Evolutionary conservation across 2,113 vertebrate genomes (phyloP), one percentile per base, ranked within the genome.

Genomic region (Cepphus grylle): DNA sequence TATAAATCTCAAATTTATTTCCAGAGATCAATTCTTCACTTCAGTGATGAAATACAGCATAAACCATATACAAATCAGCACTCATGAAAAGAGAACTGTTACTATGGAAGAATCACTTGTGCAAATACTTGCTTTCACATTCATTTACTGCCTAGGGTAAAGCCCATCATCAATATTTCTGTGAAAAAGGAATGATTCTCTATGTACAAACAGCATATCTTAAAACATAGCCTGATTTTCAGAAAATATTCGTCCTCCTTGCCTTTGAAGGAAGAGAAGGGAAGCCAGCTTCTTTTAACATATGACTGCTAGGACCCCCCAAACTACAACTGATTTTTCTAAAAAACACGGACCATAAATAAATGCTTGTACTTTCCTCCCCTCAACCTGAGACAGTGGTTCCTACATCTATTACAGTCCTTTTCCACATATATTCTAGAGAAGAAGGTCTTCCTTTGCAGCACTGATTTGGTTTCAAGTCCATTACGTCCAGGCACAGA

Each of bases 401-500:
- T 86, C 25, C 36, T 77, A 45, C 49, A 69, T 43, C 40, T 71
- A 17, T 78, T 79, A 67, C 19, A 62, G 47, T 67, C 13, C 5
- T 55, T 73, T 87, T 79, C 32, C 19, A 45, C 25, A 63, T 66
- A 9, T 30, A 15, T 58, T 87, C 53, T 42, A 76, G 34, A 58
- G 40, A 78, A 34, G 9, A 58, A 82, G 15, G 29, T 47, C 74
- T 59, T 86, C 63, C 56, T 88, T 93, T 93, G 74, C 71, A 95
- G 43, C 85, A 90, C 8, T 83, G 55, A 58, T 78, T 93, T 82
- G 4, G 43, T 96, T 97, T 88, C 52, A 96, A 87, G 84, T 45
- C 79, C 84, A 76, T 88, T 80, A 86, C n/a, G 86, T 26, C 20
- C 23, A 86, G 21, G 59, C 65, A 93, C 32, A 89, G 40, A 52